Evolutionary conservation across 2,888 invertebrate species (phyloP).

Genomic region (Nowickia ferox): DNA sequence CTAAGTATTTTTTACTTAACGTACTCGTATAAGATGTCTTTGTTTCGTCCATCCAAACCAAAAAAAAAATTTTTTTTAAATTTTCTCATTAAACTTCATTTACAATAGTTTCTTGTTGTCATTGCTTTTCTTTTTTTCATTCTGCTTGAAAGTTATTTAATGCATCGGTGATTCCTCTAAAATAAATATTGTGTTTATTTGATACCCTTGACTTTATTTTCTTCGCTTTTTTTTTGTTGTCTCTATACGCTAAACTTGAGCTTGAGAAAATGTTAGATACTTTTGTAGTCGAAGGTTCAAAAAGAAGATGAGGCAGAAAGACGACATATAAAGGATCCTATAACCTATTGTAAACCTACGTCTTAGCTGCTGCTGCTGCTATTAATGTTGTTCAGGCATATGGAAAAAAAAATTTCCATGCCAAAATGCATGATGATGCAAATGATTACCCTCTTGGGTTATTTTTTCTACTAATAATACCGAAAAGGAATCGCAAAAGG

Average conservation of each 20-base stretch:
- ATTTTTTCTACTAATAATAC: conserved; percentile 70
- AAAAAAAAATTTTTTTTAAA: conserved; percentile 11
- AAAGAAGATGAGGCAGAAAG: conserved; percentile 16
- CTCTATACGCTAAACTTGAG: conserved; percentile 5
- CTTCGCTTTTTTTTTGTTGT: conserved; percentile 3
- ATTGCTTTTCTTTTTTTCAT: conserved; percentile 41
- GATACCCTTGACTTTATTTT: conserved; percentile 35
- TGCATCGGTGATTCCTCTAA: conserved; percentile 61
- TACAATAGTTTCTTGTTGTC: conserved; percentile 35
- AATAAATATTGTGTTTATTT: conserved; percentile 54
- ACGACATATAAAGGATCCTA: conserved; percentile 44
- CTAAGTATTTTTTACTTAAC: too few species aligned
- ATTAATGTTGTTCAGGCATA: conserved; percentile 44
- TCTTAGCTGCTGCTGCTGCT: conserved; percentile 17
- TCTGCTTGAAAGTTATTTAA: conserved; percentile 57
- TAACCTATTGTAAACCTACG: conserved; percentile 53
- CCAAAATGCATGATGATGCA: conserved; percentile 70
- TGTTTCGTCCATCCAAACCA: background rate
- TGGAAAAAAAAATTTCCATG: conserved; percentile 50
- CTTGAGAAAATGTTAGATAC: conserved; percentile 53
- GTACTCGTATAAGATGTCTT: background rate
- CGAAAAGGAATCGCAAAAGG: conserved; percentile 61
- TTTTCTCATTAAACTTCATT: conserved; percentile 41
- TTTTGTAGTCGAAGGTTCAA: background rate
- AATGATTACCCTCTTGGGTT: conserved; percentile 72